Conservation (phyloP, 1,140 invertebrate species). For the Brachionus asplanchnoidis region DNA sequence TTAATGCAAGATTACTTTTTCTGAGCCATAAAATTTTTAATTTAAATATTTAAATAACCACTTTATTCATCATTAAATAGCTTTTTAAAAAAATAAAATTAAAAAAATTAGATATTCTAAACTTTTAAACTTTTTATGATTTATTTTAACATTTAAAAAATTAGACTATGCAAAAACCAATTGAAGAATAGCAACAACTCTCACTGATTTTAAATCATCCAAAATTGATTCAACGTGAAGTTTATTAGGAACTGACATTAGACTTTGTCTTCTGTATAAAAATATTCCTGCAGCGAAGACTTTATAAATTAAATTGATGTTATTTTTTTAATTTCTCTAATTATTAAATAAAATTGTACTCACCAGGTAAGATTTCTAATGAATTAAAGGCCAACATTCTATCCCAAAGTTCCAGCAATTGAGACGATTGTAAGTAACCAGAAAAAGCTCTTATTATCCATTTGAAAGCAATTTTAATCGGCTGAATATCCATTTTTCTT, state of each 20-base stretch:
- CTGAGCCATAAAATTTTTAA: no score
- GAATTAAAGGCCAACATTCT: slow-evolving; percentile 83
- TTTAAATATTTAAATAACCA: no score
- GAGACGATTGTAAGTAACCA: slow-evolving; percentile 82
- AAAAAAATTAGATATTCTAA: background rate
- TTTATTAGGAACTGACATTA: background rate
- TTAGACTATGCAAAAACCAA: background rate
- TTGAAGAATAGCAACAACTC: slow-evolving; percentile 27
- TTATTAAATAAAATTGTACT: no score
- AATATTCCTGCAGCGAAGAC: slow-evolving; percentile 34
- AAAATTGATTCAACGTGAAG: slow-evolving; percentile 18
- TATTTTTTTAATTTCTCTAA: no score
- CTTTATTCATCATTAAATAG: background rate
- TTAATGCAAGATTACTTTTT: no score
- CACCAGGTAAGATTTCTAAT: slow-evolving; percentile 72
- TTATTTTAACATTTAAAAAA: background rate
- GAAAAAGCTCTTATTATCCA: slow-evolving; percentile 92
- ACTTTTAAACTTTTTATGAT: no score
- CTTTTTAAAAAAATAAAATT: background rate
- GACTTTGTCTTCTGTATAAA: slow-evolving; percentile 2
- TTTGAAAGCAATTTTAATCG: slow-evolving; percentile 87
- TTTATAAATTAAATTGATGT: background rate
- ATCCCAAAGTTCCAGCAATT: slow-evolving; percentile 85
- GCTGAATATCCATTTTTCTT: slow-evolving; percentile 75
- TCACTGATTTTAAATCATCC: slow-evolving; percentile 22